A percentile compares a stretch with the other conserved stretches of the same genome.
Conservation (phyloP, 2,797 vertebrate genomes). For the Pterois miles region DNA sequence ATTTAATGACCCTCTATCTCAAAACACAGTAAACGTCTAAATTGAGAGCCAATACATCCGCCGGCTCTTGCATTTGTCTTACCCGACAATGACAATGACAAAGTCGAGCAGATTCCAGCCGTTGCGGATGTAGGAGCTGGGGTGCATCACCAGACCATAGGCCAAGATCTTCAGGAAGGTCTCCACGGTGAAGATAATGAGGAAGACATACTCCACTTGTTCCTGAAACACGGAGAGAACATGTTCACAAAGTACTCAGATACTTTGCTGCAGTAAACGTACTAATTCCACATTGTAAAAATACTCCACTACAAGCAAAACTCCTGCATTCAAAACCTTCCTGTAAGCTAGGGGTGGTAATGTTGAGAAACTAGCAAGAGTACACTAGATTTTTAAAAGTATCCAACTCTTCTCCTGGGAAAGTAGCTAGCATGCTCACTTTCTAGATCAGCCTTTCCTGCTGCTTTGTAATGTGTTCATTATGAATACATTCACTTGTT, state of each 20-base stretch:
- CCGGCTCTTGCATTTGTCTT: slow-evolving; percentile 41
- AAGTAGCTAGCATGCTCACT: no score
- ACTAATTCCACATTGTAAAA: neutral
- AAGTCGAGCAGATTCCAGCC: slow-evolving; percentile 97
- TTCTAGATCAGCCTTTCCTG: no score
- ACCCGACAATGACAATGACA: slow-evolving; percentile 95
- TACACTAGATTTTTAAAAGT: no score
- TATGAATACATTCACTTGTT: no score
- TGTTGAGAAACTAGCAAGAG: no score
- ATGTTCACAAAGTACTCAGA: neutral
- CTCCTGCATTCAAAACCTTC: no score
- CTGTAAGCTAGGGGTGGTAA: no score
- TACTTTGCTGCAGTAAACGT: neutral
- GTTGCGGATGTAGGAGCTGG: slow-evolving; percentile 94
- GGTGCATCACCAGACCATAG: slow-evolving; percentile 94
- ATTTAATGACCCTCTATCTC: neutral
- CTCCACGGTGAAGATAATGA: slow-evolving; percentile 95
- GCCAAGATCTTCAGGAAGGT: slow-evolving; percentile 95
- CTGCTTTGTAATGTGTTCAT: no score
- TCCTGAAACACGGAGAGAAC: slow-evolving; percentile 80
- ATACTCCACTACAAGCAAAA: no score
- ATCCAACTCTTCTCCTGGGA: no score
- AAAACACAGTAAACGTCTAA: neutral
- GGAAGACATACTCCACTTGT: slow-evolving; percentile 95
- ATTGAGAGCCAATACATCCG: neutral